Base-by-base conservation (phyloP, 2,888 invertebrate species). In the Metacarcinus magister region DNA sequence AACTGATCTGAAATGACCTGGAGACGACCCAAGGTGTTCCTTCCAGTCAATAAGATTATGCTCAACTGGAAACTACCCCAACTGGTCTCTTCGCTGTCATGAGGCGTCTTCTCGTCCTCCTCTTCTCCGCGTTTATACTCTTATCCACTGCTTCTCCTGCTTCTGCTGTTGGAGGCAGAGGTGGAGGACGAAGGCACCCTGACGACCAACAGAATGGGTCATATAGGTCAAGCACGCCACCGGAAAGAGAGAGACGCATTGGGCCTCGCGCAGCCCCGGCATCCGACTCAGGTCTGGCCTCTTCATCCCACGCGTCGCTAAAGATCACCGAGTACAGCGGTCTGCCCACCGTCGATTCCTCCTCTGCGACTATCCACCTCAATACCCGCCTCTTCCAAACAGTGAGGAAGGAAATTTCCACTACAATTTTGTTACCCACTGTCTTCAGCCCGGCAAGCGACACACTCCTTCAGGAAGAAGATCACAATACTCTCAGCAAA, bases 1-100 rank as follows among this genome's bases (percentile, higher is more conserved):
- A 90, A 95, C 91, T 95, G 95, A 95, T 94, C 92, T 94, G 96
- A 94, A 54, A 96, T 96, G 96, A 90, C 94, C 94, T 75, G 95
- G 94, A 90, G 95, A 91, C 44, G 94, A 96, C 75, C 96, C 48
- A 67, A 92, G 48, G 94, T 94, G 95, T 91, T 94, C 87, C 92
- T 94, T 32, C 96, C 91, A 94, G 96, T 90, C 75, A 10, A 67
- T 87, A 92, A 94, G 96, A 96, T 96, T 96, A 96, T 96, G 96
- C 67, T 94, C 89, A 94, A 91, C 91, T 94, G 94, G 92, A 93
- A 90, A 60, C 60, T 92, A 44, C 48, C 67, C 54, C 96, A 82
- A 54, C 96, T 82, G 75, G 90, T 93, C 92, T 94, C 46, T 96
- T 94, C 92, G 94, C 96, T 96, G 96, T 94, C 96, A 96, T 96